A percentile compares a stretch with the other conserved stretches of the same genome.
Evolutionary conservation across 2,113 vertebrate genomes (phyloP).

Genomic region (Condylura cristata): DNA sequence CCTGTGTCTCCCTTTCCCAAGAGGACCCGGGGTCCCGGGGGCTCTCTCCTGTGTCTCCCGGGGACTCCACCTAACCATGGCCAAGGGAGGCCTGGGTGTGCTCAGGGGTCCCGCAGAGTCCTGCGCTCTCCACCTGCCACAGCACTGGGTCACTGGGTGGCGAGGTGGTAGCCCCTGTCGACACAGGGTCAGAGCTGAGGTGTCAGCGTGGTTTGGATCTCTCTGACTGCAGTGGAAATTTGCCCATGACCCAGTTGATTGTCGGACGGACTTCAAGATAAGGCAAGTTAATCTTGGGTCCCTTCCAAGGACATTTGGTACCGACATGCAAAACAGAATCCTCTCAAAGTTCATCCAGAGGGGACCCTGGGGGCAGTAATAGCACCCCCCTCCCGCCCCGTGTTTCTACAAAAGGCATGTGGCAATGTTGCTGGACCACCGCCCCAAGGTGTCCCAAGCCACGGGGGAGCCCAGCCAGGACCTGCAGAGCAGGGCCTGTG

Average conservation of each 20-base stretch:
- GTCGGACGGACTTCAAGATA: conserved; percentile 55
- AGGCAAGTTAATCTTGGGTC: conserved; percentile 72
- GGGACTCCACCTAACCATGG: not conserved
- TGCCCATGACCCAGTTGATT: conserved; percentile 25
- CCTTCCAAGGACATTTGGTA: conserved; percentile 70
- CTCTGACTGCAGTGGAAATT: not conserved
- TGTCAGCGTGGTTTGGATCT: not conserved
- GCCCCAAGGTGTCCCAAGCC: not conserved
- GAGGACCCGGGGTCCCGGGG: not conserved
- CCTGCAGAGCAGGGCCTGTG: not conserved
- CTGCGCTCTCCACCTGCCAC: not conserved
- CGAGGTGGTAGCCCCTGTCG: too few species aligned
- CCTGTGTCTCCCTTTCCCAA: not conserved
- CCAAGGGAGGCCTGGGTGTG: not conserved
- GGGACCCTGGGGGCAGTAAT: not conserved
- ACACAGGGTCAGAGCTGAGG: not conserved
- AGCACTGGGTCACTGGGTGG: not conserved
- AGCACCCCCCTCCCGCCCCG: too few species aligned
- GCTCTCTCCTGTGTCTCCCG: not conserved
- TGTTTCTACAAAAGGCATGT: not conserved
- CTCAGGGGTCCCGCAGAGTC: too few species aligned
- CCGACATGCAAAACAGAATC: conserved; percentile 42
- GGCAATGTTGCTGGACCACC: not conserved
- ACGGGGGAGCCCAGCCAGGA: fast-evolving
- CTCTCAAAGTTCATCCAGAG: not conserved